Evolutionary conservation across 2,888 invertebrate species (phyloP).

Genomic region (Glaucopsyche alexis): DNA sequence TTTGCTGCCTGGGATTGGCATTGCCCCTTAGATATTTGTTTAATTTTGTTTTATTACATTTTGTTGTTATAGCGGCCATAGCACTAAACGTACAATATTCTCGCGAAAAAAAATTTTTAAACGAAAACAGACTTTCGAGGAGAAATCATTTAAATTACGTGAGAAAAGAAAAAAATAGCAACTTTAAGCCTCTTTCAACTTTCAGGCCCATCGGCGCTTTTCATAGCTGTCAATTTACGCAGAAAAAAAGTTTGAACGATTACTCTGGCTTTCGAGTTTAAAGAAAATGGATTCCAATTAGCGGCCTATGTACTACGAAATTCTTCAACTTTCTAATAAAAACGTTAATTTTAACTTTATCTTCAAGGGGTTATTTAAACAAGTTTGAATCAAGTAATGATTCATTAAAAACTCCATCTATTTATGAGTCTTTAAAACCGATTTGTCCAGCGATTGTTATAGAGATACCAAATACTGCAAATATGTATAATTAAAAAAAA

Average conservation of each 20-base stretch:
- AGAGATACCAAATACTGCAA: neutral
- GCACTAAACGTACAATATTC: no score
- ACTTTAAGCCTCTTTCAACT: constrained; percentile 47
- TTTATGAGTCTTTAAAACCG: neutral
- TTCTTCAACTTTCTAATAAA: constrained; percentile 27
- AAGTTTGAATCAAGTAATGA: constrained; percentile 18
- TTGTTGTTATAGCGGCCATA: no score
- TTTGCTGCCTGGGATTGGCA: no score
- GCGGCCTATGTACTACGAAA: constrained; percentile 26
- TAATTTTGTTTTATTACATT: no score
- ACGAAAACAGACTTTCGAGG: neutral
- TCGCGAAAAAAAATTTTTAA: neutral
- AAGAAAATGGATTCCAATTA: constrained; percentile 43
- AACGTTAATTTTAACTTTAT: constrained; percentile 28
- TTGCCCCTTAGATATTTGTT: no score
- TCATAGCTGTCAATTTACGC: constrained; percentile 49
- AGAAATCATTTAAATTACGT: constrained; percentile 43
- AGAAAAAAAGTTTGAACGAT: constrained; percentile 45
- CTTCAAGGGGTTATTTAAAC: constrained; percentile 25
- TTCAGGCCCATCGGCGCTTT: constrained; percentile 45
- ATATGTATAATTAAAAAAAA: no score
- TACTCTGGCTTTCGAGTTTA: constrained; percentile 44
- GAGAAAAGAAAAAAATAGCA: constrained; percentile 45
- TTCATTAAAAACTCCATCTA: neutral
- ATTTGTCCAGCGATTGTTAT: neutral